These are phyloP conservation scores for Schlechtendalia chinensis DNA, from an alignment of 1,140 invertebrate genomes.

Conservation along the genomic window DNA sequence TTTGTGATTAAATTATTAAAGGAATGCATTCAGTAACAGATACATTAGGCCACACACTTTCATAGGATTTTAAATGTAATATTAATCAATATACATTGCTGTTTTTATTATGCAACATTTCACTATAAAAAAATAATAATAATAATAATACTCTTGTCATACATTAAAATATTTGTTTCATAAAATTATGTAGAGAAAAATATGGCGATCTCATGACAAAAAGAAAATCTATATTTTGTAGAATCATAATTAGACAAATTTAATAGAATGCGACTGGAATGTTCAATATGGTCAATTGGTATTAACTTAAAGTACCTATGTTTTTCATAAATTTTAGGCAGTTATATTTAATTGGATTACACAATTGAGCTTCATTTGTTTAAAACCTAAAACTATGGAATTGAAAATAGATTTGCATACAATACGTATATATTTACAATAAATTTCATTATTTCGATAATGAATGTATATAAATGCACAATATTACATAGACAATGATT, in stretches of 20 bases:
- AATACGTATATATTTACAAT: slow-evolving; percentile 11
- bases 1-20: not conserved
- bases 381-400: slow-evolving; percentile 20
- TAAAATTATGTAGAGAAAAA: not conserved
- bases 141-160: slow-evolving; percentile 3
- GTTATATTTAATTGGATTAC: slow-evolving; percentile 17
- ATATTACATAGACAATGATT: not conserved
- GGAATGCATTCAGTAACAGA: not conserved
- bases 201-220: not conserved
- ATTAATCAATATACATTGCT: too few species aligned
- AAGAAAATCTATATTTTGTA: not conserved
- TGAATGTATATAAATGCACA: not conserved
- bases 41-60: not conserved
- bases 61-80: not conserved
- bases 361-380: slow-evolving; percentile 36
- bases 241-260: not conserved
- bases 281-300: not conserved
- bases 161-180: not conserved
- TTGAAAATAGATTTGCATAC: slow-evolving; percentile 12
- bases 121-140: not conserved
- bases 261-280: slow-evolving; percentile 1
- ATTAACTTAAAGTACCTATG: not conserved
- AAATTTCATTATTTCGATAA: slow-evolving; percentile 10
- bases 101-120: not conserved
- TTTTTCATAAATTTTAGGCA: slow-evolving; percentile 22